phyloP scores from a whole-genome alignment of 92 coral and sea anemone species.

The Bergia puertoricense region DNA sequence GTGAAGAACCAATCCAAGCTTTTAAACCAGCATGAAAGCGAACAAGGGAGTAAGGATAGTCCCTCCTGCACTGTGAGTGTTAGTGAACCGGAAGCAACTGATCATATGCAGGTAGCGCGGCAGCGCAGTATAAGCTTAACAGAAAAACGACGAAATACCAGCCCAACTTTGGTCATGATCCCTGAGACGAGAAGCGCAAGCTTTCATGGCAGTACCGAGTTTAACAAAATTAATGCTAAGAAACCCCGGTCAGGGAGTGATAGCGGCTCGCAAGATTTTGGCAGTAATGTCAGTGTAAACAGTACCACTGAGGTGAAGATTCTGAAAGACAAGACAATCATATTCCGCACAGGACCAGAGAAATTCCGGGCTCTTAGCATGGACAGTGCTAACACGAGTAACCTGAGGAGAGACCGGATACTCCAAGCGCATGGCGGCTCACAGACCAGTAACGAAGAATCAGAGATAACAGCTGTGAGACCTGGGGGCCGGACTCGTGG shows the following conservation, averaged over 20 bases:
- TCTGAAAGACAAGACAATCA: constrained; percentile 88
- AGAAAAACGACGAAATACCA: constrained; percentile 80
- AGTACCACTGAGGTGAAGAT: constrained; percentile 91
- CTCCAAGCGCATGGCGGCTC: constrained; percentile 60
- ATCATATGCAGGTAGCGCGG: constrained; percentile 46
- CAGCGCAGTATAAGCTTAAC: constrained; percentile 87
- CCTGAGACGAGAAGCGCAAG: constrained; percentile 94
- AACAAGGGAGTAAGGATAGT: neutral
- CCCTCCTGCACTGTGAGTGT: neutral
- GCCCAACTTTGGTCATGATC: constrained; percentile 83
- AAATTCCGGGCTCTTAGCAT: constrained; percentile 74
- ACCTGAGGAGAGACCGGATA: constrained; percentile 75
- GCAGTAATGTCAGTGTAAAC: constrained; percentile 48
- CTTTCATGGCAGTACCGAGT: constrained; percentile 94
- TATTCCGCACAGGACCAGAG: constrained; percentile 71
- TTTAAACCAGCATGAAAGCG: neutral
- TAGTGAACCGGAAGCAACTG: neutral
- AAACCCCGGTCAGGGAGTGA: constrained; percentile 54
- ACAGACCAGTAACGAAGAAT: constrained; percentile 65
- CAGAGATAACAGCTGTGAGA: constrained; percentile 52
- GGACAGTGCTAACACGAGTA: constrained; percentile 70
- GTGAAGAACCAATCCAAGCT: neutral
- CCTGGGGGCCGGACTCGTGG: constrained; percentile 64
- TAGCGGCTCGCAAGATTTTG: constrained; percentile 38
- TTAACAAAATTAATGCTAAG: constrained; percentile 55